Evolutionary conservation across 2,113 vertebrate genomes (phyloP).

Genomic region (Anhinga rufa): DNA sequence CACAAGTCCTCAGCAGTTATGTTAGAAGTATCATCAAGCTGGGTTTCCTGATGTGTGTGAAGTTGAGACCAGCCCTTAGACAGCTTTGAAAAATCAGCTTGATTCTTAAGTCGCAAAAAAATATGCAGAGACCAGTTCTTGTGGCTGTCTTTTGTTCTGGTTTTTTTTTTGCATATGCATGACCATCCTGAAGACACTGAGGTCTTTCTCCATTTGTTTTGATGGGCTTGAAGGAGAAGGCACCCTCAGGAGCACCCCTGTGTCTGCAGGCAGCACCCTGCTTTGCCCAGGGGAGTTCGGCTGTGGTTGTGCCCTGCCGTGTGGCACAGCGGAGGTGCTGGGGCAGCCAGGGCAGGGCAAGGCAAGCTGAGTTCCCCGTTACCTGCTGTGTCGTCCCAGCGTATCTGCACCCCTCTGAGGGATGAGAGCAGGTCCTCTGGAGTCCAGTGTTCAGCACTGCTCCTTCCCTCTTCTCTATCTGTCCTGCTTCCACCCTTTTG

Average conservation of each 20-base stretch:
- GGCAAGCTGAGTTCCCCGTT: background rate
- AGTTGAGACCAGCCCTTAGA: background rate
- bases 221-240: background rate
- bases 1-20: background rate
- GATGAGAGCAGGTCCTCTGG: background rate
- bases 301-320: accelerated
- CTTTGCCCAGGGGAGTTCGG: background rate
- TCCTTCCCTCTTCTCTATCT: background rate
- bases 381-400: background rate
- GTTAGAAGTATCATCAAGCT: background rate
- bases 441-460: background rate
- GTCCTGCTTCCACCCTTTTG: accelerated
- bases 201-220: background rate
- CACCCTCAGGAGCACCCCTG: background rate
- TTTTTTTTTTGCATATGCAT: background rate
- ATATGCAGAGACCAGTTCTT: background rate
- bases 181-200: background rate
- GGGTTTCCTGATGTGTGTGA: background rate
- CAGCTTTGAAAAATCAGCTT: background rate
- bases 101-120: background rate
- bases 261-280: background rate
- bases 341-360: background rate
- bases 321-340: background rate
- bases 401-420: background rate
- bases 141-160: background rate